Evolutionary conservation across 2,797 vertebrate species (phyloP).

Genomic region (Acanthis flammea): DNA sequence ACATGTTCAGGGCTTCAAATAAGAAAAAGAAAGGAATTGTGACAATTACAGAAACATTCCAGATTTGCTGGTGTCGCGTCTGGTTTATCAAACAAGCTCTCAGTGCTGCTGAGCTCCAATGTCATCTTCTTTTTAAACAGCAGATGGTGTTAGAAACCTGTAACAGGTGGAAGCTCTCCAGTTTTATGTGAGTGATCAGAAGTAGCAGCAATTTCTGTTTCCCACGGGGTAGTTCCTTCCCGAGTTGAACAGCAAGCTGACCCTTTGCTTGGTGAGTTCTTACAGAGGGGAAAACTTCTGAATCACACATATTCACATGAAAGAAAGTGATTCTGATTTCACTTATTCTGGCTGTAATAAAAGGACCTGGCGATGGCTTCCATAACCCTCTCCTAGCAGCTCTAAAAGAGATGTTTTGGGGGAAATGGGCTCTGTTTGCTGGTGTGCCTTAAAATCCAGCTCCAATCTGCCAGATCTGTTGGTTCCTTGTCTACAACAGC

Average conservation of each 20-base stretch:
- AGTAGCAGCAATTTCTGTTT: constrained; percentile 56
- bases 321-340: neutral
- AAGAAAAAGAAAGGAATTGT: neutral
- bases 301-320: neutral
- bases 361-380: neutral
- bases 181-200: constrained; percentile 46
- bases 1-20: neutral
- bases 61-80: neutral
- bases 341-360: neutral
- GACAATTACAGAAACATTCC: neutral
- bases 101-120: neutral
- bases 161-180: constrained; percentile 64
- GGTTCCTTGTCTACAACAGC: constrained; percentile 26
- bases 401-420: neutral
- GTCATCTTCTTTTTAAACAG: constrained; percentile 68
- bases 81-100: neutral
- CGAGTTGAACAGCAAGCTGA: constrained; percentile 16
- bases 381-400: neutral
- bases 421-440: neutral
- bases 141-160: constrained; percentile 76
- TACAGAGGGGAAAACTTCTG: neutral
- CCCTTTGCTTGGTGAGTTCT: neutral
- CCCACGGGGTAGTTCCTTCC: constrained; percentile 50
- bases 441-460: neutral
- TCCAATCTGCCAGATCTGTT: constrained; percentile 3